Evolutionary conservation across 2,888 invertebrate species (phyloP), one percentile per base, ranked within the genome.

Genomic region (Drosophila colorata): DNA sequence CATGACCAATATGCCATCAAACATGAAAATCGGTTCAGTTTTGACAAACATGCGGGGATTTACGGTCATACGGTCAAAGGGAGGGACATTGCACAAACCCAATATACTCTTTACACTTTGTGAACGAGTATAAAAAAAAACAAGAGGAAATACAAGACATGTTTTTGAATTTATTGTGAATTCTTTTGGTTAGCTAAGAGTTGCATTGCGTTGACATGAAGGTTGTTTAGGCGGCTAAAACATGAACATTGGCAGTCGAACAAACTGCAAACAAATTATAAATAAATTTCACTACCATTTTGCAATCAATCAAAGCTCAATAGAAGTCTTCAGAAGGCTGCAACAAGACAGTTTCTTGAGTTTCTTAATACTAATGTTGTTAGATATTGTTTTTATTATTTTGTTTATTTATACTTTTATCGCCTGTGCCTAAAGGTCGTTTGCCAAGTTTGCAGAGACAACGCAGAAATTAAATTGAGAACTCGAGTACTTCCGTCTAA

Each of bases 221-320:
- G 74, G 74, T 46, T 58, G 7, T 71, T 55, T 28, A 37, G 74
- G 74, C 61, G 74, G 43, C 16, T 18, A 9, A 58, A 53, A 74
- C 58, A 68, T 58, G 20, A 55, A 46, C 56, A 51, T 49, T 37
- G 60, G 28, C 43, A 41, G 46, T 61, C 47, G 25, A 60, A 60
- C 79, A 58, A 66, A 53, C 46, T 51, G 55, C 64, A 63, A 79
- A 69, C 40, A 66, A 69, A 70, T 69, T 67, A 56, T 31, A 23
- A 11, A 1, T 16, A 66, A 82, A 81, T 87, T 81, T 78, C 73
- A 66, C 59, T 63, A 16, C 9, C 28, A 37, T 38, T 47, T 49
- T 72, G 66, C 85, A 78, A 83, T 83, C 71, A 87, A 87, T 83
- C 82, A 82, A 77, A 46, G 57, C 43, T 68, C 65, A 38, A 70